Percentiles rank a stretch among this genome's conserved stretches.
Conservation (phyloP, 2,888 invertebrate species). For the Ditylenchus weischeri region DNA sequence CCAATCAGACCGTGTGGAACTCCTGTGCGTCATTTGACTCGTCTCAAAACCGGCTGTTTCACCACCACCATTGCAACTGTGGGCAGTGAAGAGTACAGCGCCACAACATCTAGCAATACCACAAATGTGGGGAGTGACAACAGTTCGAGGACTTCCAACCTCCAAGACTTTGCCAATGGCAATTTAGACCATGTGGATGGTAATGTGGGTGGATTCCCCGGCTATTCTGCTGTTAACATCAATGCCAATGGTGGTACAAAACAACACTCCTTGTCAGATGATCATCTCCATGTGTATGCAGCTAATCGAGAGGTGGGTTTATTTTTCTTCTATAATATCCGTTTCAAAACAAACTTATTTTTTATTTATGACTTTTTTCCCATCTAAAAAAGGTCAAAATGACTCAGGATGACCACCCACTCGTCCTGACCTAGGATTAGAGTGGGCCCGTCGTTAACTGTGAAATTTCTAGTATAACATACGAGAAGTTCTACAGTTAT, state of each 20-base stretch:
- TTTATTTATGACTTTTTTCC: not conserved
- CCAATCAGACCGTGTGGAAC: conserved; percentile 29
- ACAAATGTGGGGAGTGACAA: conserved; percentile 24
- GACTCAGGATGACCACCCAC: too few relatives aligned
- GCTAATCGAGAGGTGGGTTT: conserved; percentile 10
- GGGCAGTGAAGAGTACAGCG: conserved; percentile 3
- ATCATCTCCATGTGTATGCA: conserved; percentile 28
- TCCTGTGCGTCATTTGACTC: conserved; percentile 22
- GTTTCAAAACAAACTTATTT: too few relatives aligned
- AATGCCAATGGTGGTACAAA: conserved; percentile 17
- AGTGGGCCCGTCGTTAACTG: too few relatives aligned
- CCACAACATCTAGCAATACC: conserved; percentile 18
- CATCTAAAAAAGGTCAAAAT: too few relatives aligned
- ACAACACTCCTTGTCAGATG: conserved; percentile 35
- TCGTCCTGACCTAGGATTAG: too few relatives aligned
- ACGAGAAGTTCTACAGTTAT: too few relatives aligned
- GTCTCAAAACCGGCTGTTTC: conserved; percentile 15
- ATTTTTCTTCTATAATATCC: too few relatives aligned
- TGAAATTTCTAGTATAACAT: too few relatives aligned
- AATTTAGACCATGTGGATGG: not conserved
- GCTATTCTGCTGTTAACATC: conserved; percentile 20
- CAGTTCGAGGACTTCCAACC: conserved; percentile 16
- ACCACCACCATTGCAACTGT: conserved; percentile 10
- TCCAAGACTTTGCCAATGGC: conserved; percentile 1
- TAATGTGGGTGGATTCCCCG: not conserved